Evolutionary conservation across 2,888 invertebrate genomes (phyloP), one percentile per base, ranked within the genome.

Genomic region (Phyto melanocephala): DNA sequence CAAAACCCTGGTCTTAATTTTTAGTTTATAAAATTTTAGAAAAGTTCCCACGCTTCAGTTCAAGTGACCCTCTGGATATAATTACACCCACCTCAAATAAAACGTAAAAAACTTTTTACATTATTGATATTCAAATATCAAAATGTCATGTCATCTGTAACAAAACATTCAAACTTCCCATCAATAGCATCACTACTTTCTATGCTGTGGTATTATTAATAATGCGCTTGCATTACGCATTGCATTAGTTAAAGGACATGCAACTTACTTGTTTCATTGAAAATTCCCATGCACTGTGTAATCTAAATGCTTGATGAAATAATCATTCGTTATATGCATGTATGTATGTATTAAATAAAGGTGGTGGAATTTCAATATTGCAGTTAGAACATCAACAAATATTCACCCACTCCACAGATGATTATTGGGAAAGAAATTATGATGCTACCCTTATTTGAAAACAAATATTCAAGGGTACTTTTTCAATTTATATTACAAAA

Each of bases 91-190:
- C 72, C 35, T 82, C 83, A 62, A 71, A 81, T 42, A 20, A 28
- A 22, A 10, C 35, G 20, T 5, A 33, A 7, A 11, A 50, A 47
- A 65, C 62, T 50, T 54, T 8, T 74, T 24, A 33, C 20, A 15
- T 22, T 52, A 13, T 52, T 40, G 52, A 71, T 62, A 78, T 65
- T 72, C 58, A 84, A 86, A 85, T 86, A 86, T 85, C 87, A 86
- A 86, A 85, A 86, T 87, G 88, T 88, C 89, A 89, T 88, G 89
- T 88, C 88, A 88, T 89, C 88, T 89, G 88, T 86, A 87, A 86
- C 86, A 87, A 54, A 72, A 56, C 22, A 65, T 62, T 20, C 22
- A 22, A 80, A 87, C 54, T 80, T 78, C 80, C 74, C 74, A 74
- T 75, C 40, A 67, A 65, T 15, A 28, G 56, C 82, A 71, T 77